A percentile compares a stretch with the other conserved stretches of the same genome.
These are phyloP conservation scores for Oscheius sp. DNA, from an alignment of 2,888 invertebrate species.

Conservation along the genomic window DNA sequence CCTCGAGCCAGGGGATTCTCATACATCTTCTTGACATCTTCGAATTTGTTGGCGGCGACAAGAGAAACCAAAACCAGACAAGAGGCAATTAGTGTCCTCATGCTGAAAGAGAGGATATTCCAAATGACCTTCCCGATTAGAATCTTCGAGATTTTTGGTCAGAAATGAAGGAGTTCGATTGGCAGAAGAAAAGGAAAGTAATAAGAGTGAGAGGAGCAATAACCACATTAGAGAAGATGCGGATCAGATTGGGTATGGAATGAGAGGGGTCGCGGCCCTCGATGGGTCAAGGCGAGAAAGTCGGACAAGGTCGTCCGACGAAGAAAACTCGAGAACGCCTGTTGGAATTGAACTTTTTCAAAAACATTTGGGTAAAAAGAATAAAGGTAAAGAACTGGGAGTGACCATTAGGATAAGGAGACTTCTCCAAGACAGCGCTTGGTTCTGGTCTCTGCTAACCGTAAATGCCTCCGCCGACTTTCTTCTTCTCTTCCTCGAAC, in stretches of 20 bases:
- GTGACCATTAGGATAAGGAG: background rate
- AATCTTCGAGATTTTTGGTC: background rate
- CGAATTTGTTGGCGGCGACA: conserved; percentile 42
- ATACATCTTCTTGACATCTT: conserved; percentile 59
- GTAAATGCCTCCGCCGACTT: conserved; percentile 8
- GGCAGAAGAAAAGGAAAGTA: background rate
- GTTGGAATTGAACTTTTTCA: no score
- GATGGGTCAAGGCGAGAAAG: conserved; percentile 25
- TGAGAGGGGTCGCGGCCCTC: conserved; percentile 11
- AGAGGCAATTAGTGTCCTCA: conserved; percentile 47
- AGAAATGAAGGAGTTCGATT: background rate
- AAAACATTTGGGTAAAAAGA: no score
- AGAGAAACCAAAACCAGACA: conserved; percentile 31
- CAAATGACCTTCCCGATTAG: background rate
- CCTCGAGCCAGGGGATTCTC: conserved; percentile 65
- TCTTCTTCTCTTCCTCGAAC: conserved; percentile 18
- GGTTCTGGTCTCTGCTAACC: background rate
- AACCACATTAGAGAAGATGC: no score
- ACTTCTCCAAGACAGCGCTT: background rate
- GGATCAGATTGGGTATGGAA: conserved; percentile 3
- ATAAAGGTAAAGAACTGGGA: no score
- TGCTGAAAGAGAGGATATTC: conserved; percentile 14
- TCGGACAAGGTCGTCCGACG: conserved; percentile 13
- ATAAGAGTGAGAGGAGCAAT: conserved; percentile 1
- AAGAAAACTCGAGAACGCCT: background rate